Conservation (phyloP, 2,113 vertebrate species). For the Bubo blakistoni region DNA sequence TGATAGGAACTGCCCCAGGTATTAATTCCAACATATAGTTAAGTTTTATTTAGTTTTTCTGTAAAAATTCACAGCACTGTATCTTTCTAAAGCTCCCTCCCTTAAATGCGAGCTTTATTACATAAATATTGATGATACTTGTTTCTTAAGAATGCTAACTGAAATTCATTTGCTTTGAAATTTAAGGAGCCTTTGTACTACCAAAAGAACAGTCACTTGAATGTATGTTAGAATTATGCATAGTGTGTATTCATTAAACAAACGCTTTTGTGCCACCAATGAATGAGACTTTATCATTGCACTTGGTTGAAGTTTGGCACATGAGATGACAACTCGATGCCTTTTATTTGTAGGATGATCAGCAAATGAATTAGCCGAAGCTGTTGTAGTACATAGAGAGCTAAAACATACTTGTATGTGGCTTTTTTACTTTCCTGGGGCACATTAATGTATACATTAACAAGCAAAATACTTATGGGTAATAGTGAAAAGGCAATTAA, state of each 20-base stretch:
- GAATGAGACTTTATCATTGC: slow-evolving; percentile 27
- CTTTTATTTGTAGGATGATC: neutral
- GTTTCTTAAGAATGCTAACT: slow-evolving; percentile 20
- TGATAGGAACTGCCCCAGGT: slow-evolving; percentile 96
- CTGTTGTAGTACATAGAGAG: neutral
- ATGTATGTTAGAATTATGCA: slow-evolving; percentile 25
- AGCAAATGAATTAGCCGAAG: neutral
- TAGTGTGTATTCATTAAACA: slow-evolving; percentile 2
- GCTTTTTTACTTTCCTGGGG: neutral
- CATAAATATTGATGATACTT: neutral
- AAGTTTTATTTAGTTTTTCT: slow-evolving; percentile 12
- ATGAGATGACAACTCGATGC: neutral
- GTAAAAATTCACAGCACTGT: neutral
- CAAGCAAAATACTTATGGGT: neutral
- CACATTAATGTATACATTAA: neutral
- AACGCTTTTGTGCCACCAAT: slow-evolving; percentile 26
- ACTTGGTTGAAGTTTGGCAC: slow-evolving; percentile 30
- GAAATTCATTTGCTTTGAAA: slow-evolving; percentile 32
- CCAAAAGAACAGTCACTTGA: slow-evolving; percentile 34
- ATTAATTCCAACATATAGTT: slow-evolving; percentile 23
- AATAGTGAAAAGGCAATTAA: neutral
- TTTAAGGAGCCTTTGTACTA: slow-evolving; percentile 45
- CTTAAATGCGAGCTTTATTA: neutral
- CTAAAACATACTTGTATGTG: neutral
- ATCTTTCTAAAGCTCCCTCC: neutral